Conservation (phyloP, 2,888 invertebrate genomes). For the Sphaerophoria taeniata region DNA sequence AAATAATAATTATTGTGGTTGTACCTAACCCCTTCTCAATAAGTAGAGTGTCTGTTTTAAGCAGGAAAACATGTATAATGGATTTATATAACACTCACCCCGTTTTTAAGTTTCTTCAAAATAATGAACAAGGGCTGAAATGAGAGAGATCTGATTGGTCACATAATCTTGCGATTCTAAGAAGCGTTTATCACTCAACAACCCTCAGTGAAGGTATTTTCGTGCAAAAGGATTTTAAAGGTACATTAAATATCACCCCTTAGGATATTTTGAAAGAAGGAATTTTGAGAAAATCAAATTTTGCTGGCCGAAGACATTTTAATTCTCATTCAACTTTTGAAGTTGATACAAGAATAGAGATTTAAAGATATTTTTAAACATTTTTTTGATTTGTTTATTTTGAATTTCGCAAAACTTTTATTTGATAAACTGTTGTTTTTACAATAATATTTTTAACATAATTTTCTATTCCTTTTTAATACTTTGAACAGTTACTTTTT, state of each 20-base stretch:
- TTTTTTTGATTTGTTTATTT: conserved; percentile 1
- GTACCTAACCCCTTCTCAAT: conserved; percentile 6
- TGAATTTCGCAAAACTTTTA: neutral
- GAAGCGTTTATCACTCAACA: neutral
- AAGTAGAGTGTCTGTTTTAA: conserved; percentile 1
- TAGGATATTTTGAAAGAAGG: neutral
- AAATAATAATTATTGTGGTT: conserved; percentile 31
- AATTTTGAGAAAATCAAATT: neutral
- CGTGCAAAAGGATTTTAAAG: neutral
- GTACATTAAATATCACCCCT: neutral
- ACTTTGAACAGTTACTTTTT: no score
- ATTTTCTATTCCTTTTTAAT: no score
- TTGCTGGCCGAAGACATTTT: conserved; percentile 18
- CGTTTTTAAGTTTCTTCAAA: neutral
- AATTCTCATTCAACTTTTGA: conserved; percentile 79
- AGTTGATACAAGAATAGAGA: conserved; percentile 79
- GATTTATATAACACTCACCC: conserved; percentile 4
- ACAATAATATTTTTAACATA: neutral
- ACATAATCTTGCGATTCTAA: neutral
- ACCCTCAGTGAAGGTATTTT: conserved; percentile 12
- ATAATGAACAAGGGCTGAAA: neutral
- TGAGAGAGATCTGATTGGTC: conserved; percentile 49
- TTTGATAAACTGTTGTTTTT: neutral
- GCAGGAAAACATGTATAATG: neutral
- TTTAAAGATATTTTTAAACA: conserved; percentile 53